Conservation (phyloP, 1,140 invertebrate species). For the Carcinoscorpius rotundicauda region DNA sequence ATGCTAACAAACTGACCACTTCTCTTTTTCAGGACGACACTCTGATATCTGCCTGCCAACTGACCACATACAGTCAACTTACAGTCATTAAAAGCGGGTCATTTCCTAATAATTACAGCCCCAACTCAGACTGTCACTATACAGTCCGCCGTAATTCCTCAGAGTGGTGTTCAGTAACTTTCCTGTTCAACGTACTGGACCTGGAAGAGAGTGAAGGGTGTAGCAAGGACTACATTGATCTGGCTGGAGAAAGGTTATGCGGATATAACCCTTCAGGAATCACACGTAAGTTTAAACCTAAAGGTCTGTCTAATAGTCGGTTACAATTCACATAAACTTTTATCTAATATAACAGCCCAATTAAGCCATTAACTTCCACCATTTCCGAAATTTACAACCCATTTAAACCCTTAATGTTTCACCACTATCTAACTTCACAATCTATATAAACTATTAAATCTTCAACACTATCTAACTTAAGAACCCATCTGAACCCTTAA, state of each 20-base stretch:
- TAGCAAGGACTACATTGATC: constrained; percentile 17
- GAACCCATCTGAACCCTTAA: no score
- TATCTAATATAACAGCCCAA: no score
- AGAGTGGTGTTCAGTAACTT: constrained; percentile 19
- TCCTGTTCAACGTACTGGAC: constrained; percentile 22
- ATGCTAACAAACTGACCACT: no score
- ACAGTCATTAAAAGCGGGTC: constrained; percentile 18
- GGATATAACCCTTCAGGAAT: constrained; percentile 17
- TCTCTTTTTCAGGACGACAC: no score
- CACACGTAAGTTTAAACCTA: constrained; percentile 7
- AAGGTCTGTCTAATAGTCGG: no score
- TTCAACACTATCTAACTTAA: no score
- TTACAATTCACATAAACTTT: no score
- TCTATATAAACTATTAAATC: no score
- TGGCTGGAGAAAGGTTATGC: constrained; percentile 20
- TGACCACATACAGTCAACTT: constrained; percentile 16
- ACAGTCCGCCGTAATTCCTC: constrained; percentile 13
- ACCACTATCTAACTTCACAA: no score
- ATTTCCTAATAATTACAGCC: constrained; percentile 18
- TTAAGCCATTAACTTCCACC: no score
- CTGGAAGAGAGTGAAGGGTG: constrained; percentile 18
- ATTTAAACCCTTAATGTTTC: no score
- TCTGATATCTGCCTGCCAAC: constrained; percentile 2
- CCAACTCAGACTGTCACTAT: constrained; percentile 20
- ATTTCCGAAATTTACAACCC: no score